phyloP scores from a whole-genome alignment of 2,113 vertebrate genomes.

The Pedionomus torquatus region DNA sequence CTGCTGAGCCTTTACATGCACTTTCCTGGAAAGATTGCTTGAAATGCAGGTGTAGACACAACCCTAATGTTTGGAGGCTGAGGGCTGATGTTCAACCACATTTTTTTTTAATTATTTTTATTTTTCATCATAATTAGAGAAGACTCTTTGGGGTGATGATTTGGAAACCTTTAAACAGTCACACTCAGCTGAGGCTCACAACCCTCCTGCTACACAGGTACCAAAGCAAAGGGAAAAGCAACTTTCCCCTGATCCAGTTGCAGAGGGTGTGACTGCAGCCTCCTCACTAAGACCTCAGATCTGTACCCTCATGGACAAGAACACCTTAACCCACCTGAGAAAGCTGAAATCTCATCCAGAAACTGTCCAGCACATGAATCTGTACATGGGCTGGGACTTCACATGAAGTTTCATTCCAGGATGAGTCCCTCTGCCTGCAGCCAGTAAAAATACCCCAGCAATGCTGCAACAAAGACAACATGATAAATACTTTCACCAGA shows the following conservation, averaged over 20 bases:
- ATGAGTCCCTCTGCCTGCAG: neutral
- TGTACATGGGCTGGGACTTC: neutral
- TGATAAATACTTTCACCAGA: conserved; percentile 38
- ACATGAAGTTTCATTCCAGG: neutral
- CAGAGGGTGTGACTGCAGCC: neutral
- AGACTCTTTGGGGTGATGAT: neutral
- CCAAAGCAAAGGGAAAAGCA: neutral
- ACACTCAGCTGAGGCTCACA: neutral
- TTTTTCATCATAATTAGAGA: neutral
- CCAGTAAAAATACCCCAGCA: conserved; percentile 4
- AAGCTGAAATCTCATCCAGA: neutral
- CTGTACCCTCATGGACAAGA: neutral
- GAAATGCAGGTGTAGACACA: neutral
- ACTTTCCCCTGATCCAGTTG: neutral
- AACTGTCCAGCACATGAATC: neutral
- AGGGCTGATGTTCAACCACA: neutral
- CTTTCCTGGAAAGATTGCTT: neutral
- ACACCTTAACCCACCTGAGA: neutral
- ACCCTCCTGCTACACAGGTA: neutral
- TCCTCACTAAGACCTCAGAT: neutral
- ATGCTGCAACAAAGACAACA: neutral
- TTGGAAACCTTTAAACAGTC: neutral
- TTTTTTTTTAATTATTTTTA: neutral
- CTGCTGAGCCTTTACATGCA: neutral
- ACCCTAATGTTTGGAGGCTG: neutral